Evolutionary conservation across 2,113 vertebrate genomes (phyloP), one percentile per base, ranked within the genome.

Genomic region (Mesitornis unicolor): DNA sequence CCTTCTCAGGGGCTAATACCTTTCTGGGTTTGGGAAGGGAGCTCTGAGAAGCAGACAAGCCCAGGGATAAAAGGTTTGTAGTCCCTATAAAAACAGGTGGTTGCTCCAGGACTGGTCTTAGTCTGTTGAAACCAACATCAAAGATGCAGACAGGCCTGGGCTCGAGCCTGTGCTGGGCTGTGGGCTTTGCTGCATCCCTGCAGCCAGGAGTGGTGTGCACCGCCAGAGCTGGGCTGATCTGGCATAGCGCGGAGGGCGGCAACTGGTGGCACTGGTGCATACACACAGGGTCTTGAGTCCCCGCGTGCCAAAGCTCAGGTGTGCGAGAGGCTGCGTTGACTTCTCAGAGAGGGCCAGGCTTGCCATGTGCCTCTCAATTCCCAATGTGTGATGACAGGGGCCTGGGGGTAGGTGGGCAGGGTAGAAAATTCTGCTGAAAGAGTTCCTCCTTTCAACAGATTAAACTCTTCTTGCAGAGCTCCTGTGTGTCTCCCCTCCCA

Each of bases 381-480:
- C 43, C 24, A 2, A 5, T 38, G 43, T 14, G 36, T 53, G 86
- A 13, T 56, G 67, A 22, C 6, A 22, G 73, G 57, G 51, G 19
- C 25, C 3, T 16, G 10, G 25, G 53, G 33, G 31, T 36, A 29
- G 48, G 71, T 70, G 61, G 89, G 68, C 68, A 91, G 65, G 31
- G 40, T 35, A 57, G 65, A 76, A 65, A 69, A 90, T 76, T 60
- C 75, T 77, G 57, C 36, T 85, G 48, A 31, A 74, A 85, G 31
- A 53, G n/a, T 64, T 68, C 61, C 85, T 85, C 75, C 28, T 79
- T 85, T 83, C 70, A 26, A 50, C 59, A 80, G 50, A 80, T 61
- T 40, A 90, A 82, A 61, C 21, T 73, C 78, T 60, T 70, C 65
- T 85, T 54, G 31, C 19, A n/a, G 65, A 64, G 74, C 40, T 88